Percentiles rank a stretch among this genome's conserved stretches.
Evolutionary conservation across 2,888 invertebrate species (phyloP).

Genomic region (Papilio protenor): DNA sequence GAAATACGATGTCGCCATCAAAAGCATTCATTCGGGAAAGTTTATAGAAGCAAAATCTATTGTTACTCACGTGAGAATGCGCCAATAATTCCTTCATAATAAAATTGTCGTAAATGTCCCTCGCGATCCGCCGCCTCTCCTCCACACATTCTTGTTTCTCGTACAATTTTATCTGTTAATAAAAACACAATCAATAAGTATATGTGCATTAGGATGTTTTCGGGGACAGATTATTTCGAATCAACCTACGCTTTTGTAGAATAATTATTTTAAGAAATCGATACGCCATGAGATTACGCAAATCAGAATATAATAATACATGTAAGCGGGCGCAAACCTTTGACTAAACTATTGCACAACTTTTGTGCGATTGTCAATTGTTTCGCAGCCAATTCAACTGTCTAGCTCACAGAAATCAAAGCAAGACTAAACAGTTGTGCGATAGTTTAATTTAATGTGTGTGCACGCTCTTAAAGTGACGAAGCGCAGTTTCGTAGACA

Average conservation of each 20-base stretch:
- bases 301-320: neutral
- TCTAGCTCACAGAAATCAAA: too few species aligned
- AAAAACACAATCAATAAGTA: slow-evolving; percentile 48
- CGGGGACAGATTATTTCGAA: neutral
- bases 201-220: neutral
- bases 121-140: slow-evolving; percentile 96
- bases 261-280: neutral
- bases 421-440: too few species aligned
- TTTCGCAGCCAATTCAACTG: too few species aligned
- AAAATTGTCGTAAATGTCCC: slow-evolving; percentile 99
- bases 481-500: neutral
- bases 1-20: slow-evolving; percentile 10
- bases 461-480: too few species aligned
- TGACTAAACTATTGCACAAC: too few species aligned
- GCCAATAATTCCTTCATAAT: slow-evolving; percentile 99
- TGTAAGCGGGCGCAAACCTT: neutral
- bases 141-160: slow-evolving; percentile 99
- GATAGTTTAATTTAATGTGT: too few species aligned
- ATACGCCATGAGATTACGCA: neutral
- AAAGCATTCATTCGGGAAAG: slow-evolving; percentile 24
- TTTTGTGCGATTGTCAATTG: too few species aligned
- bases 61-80: slow-evolving; percentile 96
- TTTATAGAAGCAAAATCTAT: slow-evolving; percentile 23
- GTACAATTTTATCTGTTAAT: slow-evolving; percentile 97
- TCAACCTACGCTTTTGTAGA: neutral